Conservation (phyloP, 2,797 vertebrate species). For the Anguilla anguilla region DNA sequence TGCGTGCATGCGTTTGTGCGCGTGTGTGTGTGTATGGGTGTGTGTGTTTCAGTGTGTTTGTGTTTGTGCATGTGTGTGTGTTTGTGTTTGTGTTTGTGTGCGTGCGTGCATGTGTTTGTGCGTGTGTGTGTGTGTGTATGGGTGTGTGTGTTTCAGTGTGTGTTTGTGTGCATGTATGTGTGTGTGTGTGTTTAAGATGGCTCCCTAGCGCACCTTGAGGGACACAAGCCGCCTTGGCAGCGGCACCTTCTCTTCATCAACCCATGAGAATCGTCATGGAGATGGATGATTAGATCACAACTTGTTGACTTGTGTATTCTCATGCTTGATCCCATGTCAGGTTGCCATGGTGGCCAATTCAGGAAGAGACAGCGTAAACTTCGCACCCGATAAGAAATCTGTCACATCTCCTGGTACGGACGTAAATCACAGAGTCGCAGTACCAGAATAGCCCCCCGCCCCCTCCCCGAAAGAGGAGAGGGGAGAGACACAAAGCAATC, state of each 20-base stretch:
- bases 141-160: background rate
- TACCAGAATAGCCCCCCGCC: conserved; percentile 5
- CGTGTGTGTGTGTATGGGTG: background rate
- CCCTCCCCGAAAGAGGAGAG: background rate
- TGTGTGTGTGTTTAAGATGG: background rate
- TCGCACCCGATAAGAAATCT: conserved; percentile 24
- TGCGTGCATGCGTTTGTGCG: background rate
- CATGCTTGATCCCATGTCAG: conserved; percentile 23
- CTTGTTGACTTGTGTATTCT: conserved; percentile 18
- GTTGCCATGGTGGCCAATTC: conserved; percentile 42
- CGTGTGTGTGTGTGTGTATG: background rate
- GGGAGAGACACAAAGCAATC: conserved; percentile 16
- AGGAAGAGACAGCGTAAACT: conserved; percentile 1
- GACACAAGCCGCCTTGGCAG: background rate
- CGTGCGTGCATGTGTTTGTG: background rate
- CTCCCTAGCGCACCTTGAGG: background rate
- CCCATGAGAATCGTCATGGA: background rate
- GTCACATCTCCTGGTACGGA: conserved; percentile 16
- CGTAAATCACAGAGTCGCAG: conserved; percentile 12
- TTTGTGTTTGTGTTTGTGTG: background rate
- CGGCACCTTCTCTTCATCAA: background rate
- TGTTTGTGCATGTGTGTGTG: background rate
- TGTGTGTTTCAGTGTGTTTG: background rate
- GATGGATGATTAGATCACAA: conserved; percentile 22
- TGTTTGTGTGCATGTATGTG: background rate